These are phyloP conservation scores for Microctonus hyperodae DNA, from an alignment of 2,888 invertebrate genomes.

Conservation along the genomic window DNA sequence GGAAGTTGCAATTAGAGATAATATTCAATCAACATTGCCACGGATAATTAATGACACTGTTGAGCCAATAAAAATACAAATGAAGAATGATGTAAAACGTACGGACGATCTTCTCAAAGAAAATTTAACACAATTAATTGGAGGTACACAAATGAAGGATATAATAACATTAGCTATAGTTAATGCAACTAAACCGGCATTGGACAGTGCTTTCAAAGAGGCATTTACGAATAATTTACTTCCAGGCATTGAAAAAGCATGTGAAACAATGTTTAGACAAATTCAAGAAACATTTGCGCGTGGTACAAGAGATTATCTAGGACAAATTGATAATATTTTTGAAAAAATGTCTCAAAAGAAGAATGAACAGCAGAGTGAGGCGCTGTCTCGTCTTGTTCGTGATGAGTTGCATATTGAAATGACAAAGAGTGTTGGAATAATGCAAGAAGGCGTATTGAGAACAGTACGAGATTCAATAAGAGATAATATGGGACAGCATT, in stretches of 20 bases:
- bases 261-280: conserved; percentile 87
- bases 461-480: conserved; percentile 57
- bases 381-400: conserved; percentile 48
- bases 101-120: conserved; percentile 77
- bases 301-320: conserved; percentile 84
- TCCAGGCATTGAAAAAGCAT: conserved; percentile 87
- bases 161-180: conserved; percentile 75
- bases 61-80: conserved; percentile 76
- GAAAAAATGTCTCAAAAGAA: conserved; percentile 63
- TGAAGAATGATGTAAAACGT: conserved; percentile 67
- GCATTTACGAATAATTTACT: conserved; percentile 78
- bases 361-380: conserved; percentile 55
- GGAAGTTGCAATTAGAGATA: conserved; percentile 63
- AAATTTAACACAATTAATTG: conserved; percentile 80
- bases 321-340: conserved; percentile 64
- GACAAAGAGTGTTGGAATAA: conserved; percentile 46
- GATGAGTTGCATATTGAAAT: conserved; percentile 57
- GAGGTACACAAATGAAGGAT: conserved; percentile 76
- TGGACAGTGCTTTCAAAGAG: conserved; percentile 80
- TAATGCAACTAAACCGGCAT: conserved; percentile 74
- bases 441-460: conserved; percentile 55
- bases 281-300: conserved; percentile 86
- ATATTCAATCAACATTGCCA: conserved; percentile 64
- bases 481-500: conserved; percentile 58
- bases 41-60: conserved; percentile 72